phyloP scores from a whole-genome alignment of 2,888 invertebrate species.

The Frankliniella fusca region DNA sequence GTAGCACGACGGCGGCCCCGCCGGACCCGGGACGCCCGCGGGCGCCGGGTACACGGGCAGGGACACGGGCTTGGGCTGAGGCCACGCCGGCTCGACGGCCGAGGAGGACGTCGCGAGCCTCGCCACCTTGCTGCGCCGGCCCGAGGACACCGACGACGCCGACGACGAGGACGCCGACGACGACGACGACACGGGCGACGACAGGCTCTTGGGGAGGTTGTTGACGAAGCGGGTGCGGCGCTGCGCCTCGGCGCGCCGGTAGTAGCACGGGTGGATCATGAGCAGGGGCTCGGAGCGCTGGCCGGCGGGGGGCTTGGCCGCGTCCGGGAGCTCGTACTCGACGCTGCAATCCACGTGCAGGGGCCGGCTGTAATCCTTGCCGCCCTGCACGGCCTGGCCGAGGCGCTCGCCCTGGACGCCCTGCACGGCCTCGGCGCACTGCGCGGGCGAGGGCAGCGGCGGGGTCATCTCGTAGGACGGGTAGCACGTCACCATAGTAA shows the following conservation, averaged over 20 bases:
- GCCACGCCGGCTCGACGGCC: slow-evolving; percentile 15
- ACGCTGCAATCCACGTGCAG: slow-evolving; percentile 88
- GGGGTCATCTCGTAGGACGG: slow-evolving; percentile 12
- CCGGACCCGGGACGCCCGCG: not conserved
- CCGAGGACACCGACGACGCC: not conserved
- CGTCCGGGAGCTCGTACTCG: slow-evolving; percentile 85
- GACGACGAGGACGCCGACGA: not conserved
- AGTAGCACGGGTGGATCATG: slow-evolving; percentile 87
- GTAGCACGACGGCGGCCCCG: not conserved
- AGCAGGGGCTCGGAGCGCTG: slow-evolving; percentile 76
- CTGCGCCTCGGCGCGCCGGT: slow-evolving; percentile 79
- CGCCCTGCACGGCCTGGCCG: slow-evolving; percentile 34
- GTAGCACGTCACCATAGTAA: slow-evolving; percentile 20
- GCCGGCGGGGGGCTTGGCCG: slow-evolving; percentile 81
- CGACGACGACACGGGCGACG: not conserved
- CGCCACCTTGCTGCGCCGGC: slow-evolving; percentile 12
- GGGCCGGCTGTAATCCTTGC: slow-evolving; percentile 80
- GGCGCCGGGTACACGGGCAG: not conserved
- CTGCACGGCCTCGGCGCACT: slow-evolving; percentile 28
- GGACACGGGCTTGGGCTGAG: not conserved
- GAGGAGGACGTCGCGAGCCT: not conserved
- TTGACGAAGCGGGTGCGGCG: slow-evolving; percentile 78
- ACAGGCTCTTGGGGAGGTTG: slow-evolving; percentile 63
- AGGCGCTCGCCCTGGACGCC: slow-evolving; percentile 33
- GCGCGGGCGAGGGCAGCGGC: slow-evolving; percentile 2